These are phyloP conservation scores for Mastomys coucha DNA, from an alignment of 2,113 vertebrate species.

Conservation along the genomic window DNA sequence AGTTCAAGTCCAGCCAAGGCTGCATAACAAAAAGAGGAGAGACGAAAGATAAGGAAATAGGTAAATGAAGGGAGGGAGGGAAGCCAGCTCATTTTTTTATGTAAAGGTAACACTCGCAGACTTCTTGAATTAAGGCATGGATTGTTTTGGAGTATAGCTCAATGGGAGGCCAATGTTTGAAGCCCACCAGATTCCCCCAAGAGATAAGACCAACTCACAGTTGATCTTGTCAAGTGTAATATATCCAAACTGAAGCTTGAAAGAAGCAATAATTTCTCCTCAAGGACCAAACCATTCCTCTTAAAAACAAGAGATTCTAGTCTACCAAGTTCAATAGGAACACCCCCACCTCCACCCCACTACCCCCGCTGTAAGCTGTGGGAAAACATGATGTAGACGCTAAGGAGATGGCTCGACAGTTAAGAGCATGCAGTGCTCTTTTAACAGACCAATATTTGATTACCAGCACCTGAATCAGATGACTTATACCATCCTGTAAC, in stretches of 20 bases:
- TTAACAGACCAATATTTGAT: too few species aligned
- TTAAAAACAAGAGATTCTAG: background rate
- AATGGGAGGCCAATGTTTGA: background rate
- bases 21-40: background rate
- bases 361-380: background rate
- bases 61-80: background rate
- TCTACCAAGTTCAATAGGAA: background rate
- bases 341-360: too few species aligned
- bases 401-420: background rate
- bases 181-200: background rate
- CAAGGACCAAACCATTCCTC: background rate
- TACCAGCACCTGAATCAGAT: background rate
- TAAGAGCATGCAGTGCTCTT: background rate
- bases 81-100: background rate
- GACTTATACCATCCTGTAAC: background rate
- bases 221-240: background rate
- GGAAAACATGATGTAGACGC: background rate
- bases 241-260: background rate
- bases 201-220: background rate
- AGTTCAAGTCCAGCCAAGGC: background rate
- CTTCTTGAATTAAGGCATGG: background rate
- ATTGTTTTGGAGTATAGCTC: background rate
- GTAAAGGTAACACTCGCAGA: background rate
- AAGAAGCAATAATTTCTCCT: background rate
- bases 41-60: background rate